Percentiles rank a stretch among this genome's conserved stretches.
phyloP scores from a whole-genome alignment of 1,140 invertebrate genomes.

The Drosophila leontia region DNA sequence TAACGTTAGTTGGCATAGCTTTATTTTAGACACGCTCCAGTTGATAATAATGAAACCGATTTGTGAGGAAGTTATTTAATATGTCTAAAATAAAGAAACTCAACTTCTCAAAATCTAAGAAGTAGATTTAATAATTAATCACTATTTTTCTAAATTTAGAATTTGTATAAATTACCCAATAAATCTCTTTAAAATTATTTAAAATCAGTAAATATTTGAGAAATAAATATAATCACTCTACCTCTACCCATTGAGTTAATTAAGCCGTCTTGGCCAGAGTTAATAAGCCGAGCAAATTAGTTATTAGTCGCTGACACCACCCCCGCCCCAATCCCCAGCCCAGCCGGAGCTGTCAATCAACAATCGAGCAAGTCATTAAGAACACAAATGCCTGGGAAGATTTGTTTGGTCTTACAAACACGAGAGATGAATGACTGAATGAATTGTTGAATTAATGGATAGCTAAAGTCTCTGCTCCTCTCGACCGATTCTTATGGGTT shows the following conservation, averaged over 20 bases:
- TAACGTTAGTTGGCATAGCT: conserved; percentile 2
- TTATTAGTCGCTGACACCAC: conserved; percentile 35
- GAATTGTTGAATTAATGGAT: conserved; percentile 68
- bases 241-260: conserved; percentile 7
- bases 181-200: background rate
- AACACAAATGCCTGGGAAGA: conserved; percentile 40
- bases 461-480: conserved; percentile 3
- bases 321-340: conserved; percentile 21
- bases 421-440: conserved; percentile 57
- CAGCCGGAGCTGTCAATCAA: conserved; percentile 41
- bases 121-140: background rate
- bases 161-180: background rate
- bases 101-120: too few species aligned
- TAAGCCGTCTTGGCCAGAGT: conserved; percentile 32
- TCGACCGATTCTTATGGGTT: conserved; percentile 37
- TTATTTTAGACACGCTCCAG: conserved; percentile 5
- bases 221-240: background rate
- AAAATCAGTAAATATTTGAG: background rate
- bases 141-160: background rate
- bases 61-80: background rate
- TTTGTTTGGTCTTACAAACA: conserved; percentile 31
- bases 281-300: conserved; percentile 40
- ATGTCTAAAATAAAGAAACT: background rate
- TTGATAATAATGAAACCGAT: background rate
- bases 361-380: conserved; percentile 45